Base-by-base conservation (phyloP, 1,140 invertebrate species). In the Arion vulgaris region DNA sequence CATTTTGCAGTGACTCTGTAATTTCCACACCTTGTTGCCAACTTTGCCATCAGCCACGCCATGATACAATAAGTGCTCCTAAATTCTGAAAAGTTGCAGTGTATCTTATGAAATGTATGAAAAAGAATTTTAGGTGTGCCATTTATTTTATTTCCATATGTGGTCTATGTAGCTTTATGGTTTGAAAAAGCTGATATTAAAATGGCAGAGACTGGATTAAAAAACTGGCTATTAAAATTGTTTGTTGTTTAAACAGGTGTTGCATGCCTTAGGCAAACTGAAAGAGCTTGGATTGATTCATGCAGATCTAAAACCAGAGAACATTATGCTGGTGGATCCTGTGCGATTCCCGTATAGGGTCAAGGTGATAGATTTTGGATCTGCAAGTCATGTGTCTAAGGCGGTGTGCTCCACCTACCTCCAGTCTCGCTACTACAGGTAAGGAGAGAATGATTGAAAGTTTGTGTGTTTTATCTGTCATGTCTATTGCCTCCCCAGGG, bases 301-400 rank as follows among this genome's bases (percentile, higher is more conserved):
- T 94, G 99, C 98, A 77, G 99, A 99, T 93, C 93, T 99, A 85
- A 99, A 99, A 93, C 99, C 99, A 17, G 99, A 99, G 93, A 99
- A 99, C 93, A 99, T 99, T 88, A 99, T 99, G 98, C 93, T 99
- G 88, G 98, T 99, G 77, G 98, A 99, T 93, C 99, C 98, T 45
- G 95, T 96, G 41, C 95, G 98, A 84, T 98, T 99, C 91, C 98
- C 98, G 0, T 99, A 99, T 93, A 94, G 98, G 57, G 89, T 94
- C 28, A 98, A 99, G 94, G 98, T 99, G 13, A 99, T 99, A 88
- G 99, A 99, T 94, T 99, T 99, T 94, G 99, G 99, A 84, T 99
- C 97, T 87, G 99, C 99, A 34, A 98, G 97, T 57, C 98, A 99
- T 93, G 98, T 99, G 73, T 98, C 97, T 89, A 99, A 99, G 94